These are phyloP conservation scores for Hydrophis major DNA, from an alignment of 2,797 vertebrate species.

Conservation along the genomic window DNA sequence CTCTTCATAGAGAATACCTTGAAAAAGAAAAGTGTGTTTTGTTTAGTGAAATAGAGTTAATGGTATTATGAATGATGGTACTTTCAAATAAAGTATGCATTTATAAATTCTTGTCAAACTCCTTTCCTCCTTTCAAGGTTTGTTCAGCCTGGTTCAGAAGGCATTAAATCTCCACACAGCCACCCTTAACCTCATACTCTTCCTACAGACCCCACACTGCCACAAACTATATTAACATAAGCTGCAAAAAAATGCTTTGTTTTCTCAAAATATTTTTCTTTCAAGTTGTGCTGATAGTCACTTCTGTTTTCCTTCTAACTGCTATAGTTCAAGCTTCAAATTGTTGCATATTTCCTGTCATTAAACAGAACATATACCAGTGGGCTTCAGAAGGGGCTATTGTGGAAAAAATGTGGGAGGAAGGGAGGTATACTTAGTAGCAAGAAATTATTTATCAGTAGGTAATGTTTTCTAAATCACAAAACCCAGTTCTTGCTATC, in stretches of 20 bases:
- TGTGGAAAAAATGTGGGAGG: not conserved
- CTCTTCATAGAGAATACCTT: slow-evolving; percentile 76
- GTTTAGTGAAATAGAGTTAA: slow-evolving; percentile 81
- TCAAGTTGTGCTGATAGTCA: not conserved
- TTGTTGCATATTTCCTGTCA: not conserved
- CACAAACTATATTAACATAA: slow-evolving; percentile 10
- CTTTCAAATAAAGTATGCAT: slow-evolving; percentile 69
- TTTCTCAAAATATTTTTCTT: not conserved
- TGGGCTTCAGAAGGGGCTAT: not conserved
- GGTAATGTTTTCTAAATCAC: not conserved
- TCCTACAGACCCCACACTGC: not conserved
- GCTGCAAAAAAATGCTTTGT: not conserved
- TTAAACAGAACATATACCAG: not conserved
- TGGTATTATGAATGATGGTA: slow-evolving; percentile 75
- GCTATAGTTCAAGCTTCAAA: not conserved
- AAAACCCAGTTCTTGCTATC: not conserved
- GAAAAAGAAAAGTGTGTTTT: slow-evolving; percentile 76
- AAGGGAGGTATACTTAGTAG: not conserved
- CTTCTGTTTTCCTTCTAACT: not conserved
- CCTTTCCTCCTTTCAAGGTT: slow-evolving; percentile 57
- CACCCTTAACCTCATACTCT: not conserved
- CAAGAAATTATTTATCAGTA: not conserved
- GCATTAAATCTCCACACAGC: not conserved
- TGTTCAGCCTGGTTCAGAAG: not conserved
- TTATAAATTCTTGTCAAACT: slow-evolving; percentile 76